Base-by-base conservation (phyloP, 2,797 vertebrate genomes). In the Urophycis tenuis region DNA sequence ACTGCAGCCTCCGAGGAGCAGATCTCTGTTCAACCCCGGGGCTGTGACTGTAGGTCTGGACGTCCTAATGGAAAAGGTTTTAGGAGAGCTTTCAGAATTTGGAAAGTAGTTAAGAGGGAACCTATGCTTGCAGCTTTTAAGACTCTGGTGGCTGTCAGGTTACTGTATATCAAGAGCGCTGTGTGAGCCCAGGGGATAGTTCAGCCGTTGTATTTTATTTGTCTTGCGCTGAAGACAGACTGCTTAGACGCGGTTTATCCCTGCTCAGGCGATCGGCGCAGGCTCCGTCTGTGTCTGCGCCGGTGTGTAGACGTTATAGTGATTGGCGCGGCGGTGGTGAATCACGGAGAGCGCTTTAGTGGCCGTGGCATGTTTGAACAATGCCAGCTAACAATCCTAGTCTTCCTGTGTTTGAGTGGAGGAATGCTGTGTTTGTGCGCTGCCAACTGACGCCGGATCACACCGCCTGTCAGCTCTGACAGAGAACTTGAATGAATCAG, bases 321-420 rank as follows among this genome's bases (percentile, higher is more conserved):
- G 25, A 31, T 12, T 70, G 67, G 67, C 3, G 67, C 14, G 30
- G 15, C 15, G 11, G 29, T 70, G 70, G 76, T 30, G 49, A 29
- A 77, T 74, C 17, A 6, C 14, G 69, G 53, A 81, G 36, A 22
- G 74, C 71, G 64, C 29, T 33, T 11, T 10, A n/a, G 33, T 22
- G 6, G 17, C 33, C 10, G 22, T n/a, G 3, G 32, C 17, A 17
- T 53, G 0, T 32, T 71, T 71, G 22, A 22, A 7, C 22, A 11
- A 39, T 35, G 33, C 33, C 11, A 10, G 35, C 49, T 74, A 88
- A 89, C 84, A 90, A 85, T 87, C 70, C 78, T 75, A 39, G 77
- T 79, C 83, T 91, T 92, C 91, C 92, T 91, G 86, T 73, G 73
- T 90, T 92, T 92, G 90, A 92, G 79, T 78, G 69, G 74, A 85